Base-by-base conservation (phyloP, 2,113 vertebrate genomes). In the Maccullochella peelii region DNA sequence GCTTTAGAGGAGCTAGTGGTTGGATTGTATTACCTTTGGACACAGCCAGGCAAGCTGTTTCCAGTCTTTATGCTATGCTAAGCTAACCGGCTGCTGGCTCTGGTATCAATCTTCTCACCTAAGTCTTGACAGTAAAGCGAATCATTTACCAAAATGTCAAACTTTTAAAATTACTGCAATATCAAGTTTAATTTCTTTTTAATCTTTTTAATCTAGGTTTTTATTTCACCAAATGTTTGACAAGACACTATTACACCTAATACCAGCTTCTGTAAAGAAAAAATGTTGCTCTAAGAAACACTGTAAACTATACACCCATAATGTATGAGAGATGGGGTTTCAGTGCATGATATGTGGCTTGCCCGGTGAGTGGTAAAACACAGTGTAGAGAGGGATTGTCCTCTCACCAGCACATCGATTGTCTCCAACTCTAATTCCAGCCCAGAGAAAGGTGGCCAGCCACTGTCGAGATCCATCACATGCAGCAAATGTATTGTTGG, bases 331-430 rank as follows among this genome's bases (percentile, higher is more conserved):
- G 85, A 87, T 78, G 63, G 9, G 55, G 52, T 82, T 90, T 83
- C 82, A 79, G 33, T 38, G 10, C 44, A 59, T 71, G 61, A 82
- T 78, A 18, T 88, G 87, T 78, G 80, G 65, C 66, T 57, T 61
- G 66, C 58, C 67, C 21, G 63, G 73, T 88, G 58, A 59, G 36
- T 58, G 77, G 47, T 33, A 69, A 77, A 89, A 74, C 55, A 74
- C 65, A 25, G 40, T 70, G 83, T 15, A 27, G 30, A 36, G 68
- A 92, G 75, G 85, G 86, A 92, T 88, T 73, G 81, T 90, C 80
- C 69, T 90, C 92, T 92, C 71, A 21, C 75, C 40, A 11, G 27
- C 8, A 52, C 73, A 94, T 93, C 47, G 89, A 93, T 93, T 80
- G 81, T 85, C 84, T 81, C 79, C 73, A 77, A 21, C 62, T 90